These are phyloP conservation scores for Tapirus indicus DNA, from an alignment of 2,797 vertebrate species.

Conservation along the genomic window DNA sequence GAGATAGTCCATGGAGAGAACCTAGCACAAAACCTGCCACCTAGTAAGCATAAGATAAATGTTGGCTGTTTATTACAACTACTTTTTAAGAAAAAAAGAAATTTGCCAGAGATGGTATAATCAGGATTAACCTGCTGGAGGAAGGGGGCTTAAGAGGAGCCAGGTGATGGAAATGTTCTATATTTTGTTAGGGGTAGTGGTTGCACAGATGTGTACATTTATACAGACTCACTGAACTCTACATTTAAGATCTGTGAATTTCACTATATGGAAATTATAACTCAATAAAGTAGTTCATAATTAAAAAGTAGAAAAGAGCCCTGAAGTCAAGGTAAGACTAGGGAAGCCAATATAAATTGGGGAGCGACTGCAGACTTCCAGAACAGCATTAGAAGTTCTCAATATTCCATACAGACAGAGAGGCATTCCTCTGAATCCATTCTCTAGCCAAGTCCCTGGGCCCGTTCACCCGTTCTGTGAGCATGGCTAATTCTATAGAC, in stretches of 20 bases:
- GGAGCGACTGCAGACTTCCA: not conserved
- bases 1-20: not conserved
- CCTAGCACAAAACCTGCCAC: not conserved
- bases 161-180: not conserved
- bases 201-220: not conserved
- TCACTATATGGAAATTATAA: not conserved
- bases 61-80: not conserved
- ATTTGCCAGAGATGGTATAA: not conserved
- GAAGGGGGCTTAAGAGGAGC: not conserved
- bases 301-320: not conserved
- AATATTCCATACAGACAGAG: not conserved
- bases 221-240: not conserved
- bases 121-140: not conserved
- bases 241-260: not conserved
- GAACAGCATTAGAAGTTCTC: not conserved
- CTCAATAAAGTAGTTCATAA: not conserved
- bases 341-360: not conserved
- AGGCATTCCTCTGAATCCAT: too few relatives aligned
- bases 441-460: not conserved
- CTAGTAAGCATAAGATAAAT: not conserved
- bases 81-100: not conserved
- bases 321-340: not conserved
- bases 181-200: not conserved
- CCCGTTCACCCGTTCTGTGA: not conserved
- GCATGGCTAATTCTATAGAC: not conserved